Evolutionary conservation across 2,888 invertebrate species (phyloP).

Genomic region (Coecobrya sp.): DNA sequence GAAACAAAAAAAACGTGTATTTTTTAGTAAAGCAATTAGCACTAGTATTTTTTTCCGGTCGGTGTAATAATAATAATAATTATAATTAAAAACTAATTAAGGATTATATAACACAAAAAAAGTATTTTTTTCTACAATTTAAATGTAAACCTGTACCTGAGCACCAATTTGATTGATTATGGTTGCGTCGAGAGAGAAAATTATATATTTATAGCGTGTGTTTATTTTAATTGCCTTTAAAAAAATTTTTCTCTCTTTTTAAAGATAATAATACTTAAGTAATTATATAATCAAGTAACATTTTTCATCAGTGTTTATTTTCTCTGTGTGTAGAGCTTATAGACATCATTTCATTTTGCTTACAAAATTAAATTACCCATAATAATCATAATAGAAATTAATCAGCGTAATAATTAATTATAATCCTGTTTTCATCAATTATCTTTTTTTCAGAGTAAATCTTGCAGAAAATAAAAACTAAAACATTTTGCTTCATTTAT

Average conservation of each 20-base stretch:
- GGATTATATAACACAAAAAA: neutral
- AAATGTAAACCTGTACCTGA: constrained; percentile 51
- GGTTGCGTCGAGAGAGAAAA: constrained; percentile 55
- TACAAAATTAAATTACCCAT: neutral
- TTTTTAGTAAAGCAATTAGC: neutral
- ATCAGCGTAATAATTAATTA: neutral
- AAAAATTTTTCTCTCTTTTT: neutral
- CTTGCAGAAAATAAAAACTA: constrained; percentile 27
- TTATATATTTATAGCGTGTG: neutral
- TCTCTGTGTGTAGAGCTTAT: neutral
- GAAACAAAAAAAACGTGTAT: neutral
- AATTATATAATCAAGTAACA: constrained; percentile 22
- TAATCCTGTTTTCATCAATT: neutral
- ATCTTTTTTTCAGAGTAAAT: neutral
- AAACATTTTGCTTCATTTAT: neutral
- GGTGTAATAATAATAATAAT: neutral
- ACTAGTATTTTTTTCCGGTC: neutral
- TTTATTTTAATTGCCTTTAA: neutral
- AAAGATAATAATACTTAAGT: constrained; percentile 41
- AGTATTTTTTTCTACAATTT: neutral
- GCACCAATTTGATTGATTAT: constrained; percentile 67
- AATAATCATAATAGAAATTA: neutral
- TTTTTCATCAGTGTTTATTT: neutral
- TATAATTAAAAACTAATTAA: no score
- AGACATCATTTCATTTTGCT: no score